A percentile compares a stretch with the other conserved stretches of the same genome.
phyloP scores from a whole-genome alignment of 2,113 vertebrate genomes.

The Sigmodon hispidus region DNA sequence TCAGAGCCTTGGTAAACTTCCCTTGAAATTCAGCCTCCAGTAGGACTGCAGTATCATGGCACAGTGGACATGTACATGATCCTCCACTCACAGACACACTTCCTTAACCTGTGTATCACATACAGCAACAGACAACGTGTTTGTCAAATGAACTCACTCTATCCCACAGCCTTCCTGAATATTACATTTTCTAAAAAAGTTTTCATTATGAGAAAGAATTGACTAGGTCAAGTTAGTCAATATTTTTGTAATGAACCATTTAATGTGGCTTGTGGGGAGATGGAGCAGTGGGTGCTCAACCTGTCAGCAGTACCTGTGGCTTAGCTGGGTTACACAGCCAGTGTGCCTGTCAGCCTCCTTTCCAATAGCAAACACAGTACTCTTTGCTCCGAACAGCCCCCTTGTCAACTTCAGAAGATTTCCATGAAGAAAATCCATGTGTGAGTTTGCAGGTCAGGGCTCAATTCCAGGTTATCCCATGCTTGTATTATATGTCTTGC shows the following conservation, averaged over 20 bases:
- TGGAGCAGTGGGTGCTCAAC: background rate
- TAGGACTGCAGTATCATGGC: background rate
- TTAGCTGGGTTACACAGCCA: fast-evolving
- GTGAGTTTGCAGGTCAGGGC: background rate
- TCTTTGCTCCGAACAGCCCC: background rate
- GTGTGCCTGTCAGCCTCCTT: background rate
- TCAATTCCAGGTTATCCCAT: fast-evolving
- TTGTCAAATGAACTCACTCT: background rate
- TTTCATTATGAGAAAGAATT: conserved; percentile 32
- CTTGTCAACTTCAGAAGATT: background rate
- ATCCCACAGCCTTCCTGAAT: background rate
- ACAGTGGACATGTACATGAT: fast-evolving
- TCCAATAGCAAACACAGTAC: background rate
- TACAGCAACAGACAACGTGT: fast-evolving
- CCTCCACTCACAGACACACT: fast-evolving
- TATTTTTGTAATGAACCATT: conserved; percentile 58
- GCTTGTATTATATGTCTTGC: background rate
- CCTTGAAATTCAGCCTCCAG: background rate
- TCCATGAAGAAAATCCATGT: background rate
- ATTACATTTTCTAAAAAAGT: background rate
- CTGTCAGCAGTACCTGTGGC: background rate
- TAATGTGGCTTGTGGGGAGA: background rate
- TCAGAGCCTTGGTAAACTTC: background rate
- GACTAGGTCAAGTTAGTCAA: conserved; percentile 47
- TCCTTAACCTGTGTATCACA: fast-evolving